Conservation (phyloP, 30 jellyfish, hydroid and myxozoan species). For the Pseudorhiza aurosa region DNA sequence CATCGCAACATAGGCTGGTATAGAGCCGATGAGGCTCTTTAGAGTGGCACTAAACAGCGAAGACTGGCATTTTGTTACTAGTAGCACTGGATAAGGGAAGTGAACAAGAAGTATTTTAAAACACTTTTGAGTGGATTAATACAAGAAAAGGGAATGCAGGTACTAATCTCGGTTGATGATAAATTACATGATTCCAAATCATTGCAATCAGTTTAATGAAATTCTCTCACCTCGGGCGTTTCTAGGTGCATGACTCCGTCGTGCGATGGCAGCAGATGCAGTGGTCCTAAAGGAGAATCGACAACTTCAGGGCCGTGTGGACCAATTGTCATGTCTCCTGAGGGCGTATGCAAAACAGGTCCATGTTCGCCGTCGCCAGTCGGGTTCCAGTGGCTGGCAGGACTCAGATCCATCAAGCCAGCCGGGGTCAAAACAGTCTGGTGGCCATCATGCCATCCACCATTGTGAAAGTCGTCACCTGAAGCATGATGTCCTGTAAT, state of each 20-base stretch:
- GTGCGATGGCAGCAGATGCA: constrained; percentile 83
- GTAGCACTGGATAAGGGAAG: too few relatives aligned
- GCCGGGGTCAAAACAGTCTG: constrained; percentile 93
- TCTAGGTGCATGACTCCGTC: constrained; percentile 94
- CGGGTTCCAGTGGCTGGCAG: constrained; percentile 74
- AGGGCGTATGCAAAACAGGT: constrained; percentile 76
- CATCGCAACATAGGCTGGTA: too few relatives aligned
- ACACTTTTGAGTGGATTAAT: too few relatives aligned
- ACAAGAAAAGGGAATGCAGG: too few relatives aligned
- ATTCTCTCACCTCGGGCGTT: constrained; percentile 84
- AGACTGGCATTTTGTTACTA: too few relatives aligned
- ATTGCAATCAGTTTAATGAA: too few relatives aligned
- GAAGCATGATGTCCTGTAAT: constrained; percentile 82
- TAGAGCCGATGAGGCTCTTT: too few relatives aligned
- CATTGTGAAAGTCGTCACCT: constrained; percentile 71
- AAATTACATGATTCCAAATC: too few relatives aligned
- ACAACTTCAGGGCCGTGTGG: constrained; percentile 83
- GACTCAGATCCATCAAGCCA: constrained; percentile 78
- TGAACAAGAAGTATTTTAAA: too few relatives aligned
- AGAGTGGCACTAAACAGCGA: too few relatives aligned
- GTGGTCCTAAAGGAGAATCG: constrained; percentile 94
- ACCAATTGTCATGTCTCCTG: constrained; percentile 85
- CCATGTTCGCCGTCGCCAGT: constrained; percentile 71
- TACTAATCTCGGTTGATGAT: too few relatives aligned
- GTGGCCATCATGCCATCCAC: constrained; percentile 83